Evolutionary conservation across 1,140 invertebrate genomes (phyloP).

Genomic region (Procambarus clarkii): DNA sequence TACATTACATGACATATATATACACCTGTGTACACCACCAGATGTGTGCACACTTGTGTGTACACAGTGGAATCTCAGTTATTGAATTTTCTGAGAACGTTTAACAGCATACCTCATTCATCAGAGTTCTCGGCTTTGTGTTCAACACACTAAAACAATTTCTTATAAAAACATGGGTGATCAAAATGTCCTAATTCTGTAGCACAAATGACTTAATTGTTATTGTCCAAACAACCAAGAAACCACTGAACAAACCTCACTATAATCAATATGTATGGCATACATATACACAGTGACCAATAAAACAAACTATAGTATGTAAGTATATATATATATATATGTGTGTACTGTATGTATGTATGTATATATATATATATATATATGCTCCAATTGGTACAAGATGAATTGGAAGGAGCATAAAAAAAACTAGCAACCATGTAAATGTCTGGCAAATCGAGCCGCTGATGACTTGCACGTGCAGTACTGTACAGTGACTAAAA

Average conservation of each 20-base stretch:
- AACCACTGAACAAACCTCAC: slow-evolving; percentile 47
- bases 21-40: slow-evolving; percentile 6
- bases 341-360: slow-evolving; percentile 2
- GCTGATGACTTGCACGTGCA: neutral
- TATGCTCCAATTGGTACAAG: slow-evolving; percentile 49
- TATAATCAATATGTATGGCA: slow-evolving; percentile 48
- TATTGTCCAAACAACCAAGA: slow-evolving; percentile 50
- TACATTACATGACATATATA: too few relatives aligned
- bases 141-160: slow-evolving; percentile 34
- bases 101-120: slow-evolving; percentile 28
- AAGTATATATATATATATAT: slow-evolving; percentile 47
- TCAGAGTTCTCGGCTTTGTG: slow-evolving; percentile 47
- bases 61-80: slow-evolving; percentile 56
- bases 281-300: slow-evolving; percentile 52
- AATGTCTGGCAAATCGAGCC: neutral
- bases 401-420: slow-evolving; percentile 39
- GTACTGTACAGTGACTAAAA: neutral
- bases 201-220: slow-evolving; percentile 42
- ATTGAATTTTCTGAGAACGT: slow-evolving; percentile 40
- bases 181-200: slow-evolving; percentile 29
- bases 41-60: neutral
- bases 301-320: slow-evolving; percentile 30
- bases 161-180: slow-evolving; percentile 35
- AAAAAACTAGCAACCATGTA: slow-evolving; percentile 29
- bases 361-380: slow-evolving; percentile 48